Base-by-base conservation (phyloP, 2,888 invertebrate genomes). In the Cataglyphis rosenhaueri region DNA sequence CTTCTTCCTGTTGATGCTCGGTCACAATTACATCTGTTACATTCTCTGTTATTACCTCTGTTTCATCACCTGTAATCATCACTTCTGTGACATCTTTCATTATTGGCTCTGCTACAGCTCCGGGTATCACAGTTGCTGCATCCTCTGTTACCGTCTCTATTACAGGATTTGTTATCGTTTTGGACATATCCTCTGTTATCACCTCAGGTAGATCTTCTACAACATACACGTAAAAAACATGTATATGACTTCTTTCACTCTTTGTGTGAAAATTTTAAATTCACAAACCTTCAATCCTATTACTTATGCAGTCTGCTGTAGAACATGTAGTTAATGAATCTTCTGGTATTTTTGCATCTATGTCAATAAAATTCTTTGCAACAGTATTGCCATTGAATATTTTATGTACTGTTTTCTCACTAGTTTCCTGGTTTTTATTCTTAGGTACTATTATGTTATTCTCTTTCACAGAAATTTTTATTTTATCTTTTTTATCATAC, bases 181-280 rank as follows among this genome's bases (percentile, higher is more conserved):
- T 38, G 32, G 18, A 15, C 12, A 35, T 35, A 18, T 64, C 65
- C n/a, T 52, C 68, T 3, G 15, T 32, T 25, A 71, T 32, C 75
- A 59, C 29, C 68, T 57, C 70, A 25, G 76, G 29, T 79, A 66
- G 70, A 64, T 79, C 61, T 61, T 87, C 88, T 85, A 85, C 55
- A 87, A 90, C 79, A 84, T 64, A 84, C 44, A 86, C 41, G 84
- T 41, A 83, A 71, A 57, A 55, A 35, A 82, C 12, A 83, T 82
- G 82, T 48, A 82, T 81, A 86, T 66, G 44, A 70, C 2, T 29
- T 18, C 18, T 59, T 18, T 8, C 18, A 48, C 6, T 32, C 15
- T 66, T 32, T 68, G 21, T 59, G 35, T 68, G n/a, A 29, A 66
- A 44, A 15, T 10, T 44, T 44, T 68, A 81, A 55, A 61, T 78